phyloP scores from a whole-genome alignment of 2,113 vertebrate genomes.

The Spermophilus dauricus region DNA sequence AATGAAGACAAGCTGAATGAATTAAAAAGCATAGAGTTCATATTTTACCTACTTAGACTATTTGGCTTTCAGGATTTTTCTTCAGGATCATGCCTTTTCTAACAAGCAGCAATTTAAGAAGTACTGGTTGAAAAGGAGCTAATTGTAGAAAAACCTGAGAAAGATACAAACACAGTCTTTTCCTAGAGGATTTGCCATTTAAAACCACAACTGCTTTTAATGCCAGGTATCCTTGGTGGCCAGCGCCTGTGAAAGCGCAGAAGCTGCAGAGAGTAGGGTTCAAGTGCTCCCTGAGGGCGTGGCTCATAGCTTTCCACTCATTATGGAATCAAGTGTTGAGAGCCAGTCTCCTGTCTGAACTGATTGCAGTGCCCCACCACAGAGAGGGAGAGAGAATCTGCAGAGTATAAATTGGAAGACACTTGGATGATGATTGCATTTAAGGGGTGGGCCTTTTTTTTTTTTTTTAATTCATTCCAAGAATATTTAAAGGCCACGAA shows the following conservation, averaged over 20 bases:
- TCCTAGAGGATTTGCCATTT: constrained; percentile 75
- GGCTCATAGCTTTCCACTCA: constrained; percentile 77
- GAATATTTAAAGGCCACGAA: not conserved
- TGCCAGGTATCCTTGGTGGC: constrained; percentile 80
- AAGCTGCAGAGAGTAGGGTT: constrained; percentile 40
- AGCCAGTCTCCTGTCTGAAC: not conserved
- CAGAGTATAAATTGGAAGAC: not conserved
- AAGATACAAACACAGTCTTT: constrained; percentile 61
- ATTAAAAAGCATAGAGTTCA: not conserved
- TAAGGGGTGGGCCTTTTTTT: not conserved
- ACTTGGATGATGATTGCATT: not conserved
- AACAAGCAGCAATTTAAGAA: not conserved
- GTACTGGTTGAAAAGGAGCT: not conserved
- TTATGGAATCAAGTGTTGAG: constrained; percentile 47
- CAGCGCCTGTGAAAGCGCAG: not conserved
- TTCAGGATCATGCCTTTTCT: not conserved
- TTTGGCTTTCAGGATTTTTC: not conserved
- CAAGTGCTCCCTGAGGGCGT: constrained; percentile 54
- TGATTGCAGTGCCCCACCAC: not conserved
- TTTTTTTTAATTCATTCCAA: not conserved
- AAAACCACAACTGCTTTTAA: constrained; percentile 59
- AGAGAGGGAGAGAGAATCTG: too few relatives aligned
- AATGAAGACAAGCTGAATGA: not conserved
- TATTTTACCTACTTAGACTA: not conserved
- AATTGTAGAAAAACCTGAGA: constrained; percentile 29